Base-by-base conservation (phyloP, 2,888 invertebrate species). In the Malacosoma neustria region DNA sequence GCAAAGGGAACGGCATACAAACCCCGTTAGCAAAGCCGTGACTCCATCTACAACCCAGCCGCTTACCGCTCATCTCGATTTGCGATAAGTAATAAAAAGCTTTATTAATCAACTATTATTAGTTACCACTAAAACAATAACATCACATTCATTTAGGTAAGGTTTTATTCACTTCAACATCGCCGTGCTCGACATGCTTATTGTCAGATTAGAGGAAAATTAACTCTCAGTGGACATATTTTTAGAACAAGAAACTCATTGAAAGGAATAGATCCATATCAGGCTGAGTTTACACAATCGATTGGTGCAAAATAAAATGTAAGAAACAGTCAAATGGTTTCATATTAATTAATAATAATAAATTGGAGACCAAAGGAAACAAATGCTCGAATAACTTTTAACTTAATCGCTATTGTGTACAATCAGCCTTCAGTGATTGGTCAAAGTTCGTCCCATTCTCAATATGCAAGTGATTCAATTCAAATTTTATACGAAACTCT, bases 11-110 rank as follows among this genome's bases (percentile, higher is more conserved):
- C 37, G 39, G 34, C 35, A 53, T 50, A 54, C 53, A 53, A 45
- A 49, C 48, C 55, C 53, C 37, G 44, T 49, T 51, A 49, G 49
- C 48, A 52, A 50, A 51, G 50, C 50, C 36, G 40, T 40, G 45
- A 36, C 33, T 38, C 36, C 32, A 34, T 31, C 14, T 41, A 50
- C 48, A 50, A 44, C 45, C 49, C 43, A 42, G 46, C 44, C 44
- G 42, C 37, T 42, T 39, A 51, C 40, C 43, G 38, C 38, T 46
- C 43, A 43, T 50, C 42, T 48, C 51, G 50, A 34, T 42, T 40
- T 62, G 51, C 49, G 51, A 48, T n/a, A n/a, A n/a, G n/a, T n/a
- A 65, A 49, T 55, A 62, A 63, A 60, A 70, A 71, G 71, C 71
- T 47, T 58, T 56, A 64, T 40, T 42, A 44, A 42, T 40, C 9